Evolutionary conservation across 2,888 invertebrate species (phyloP).

Genomic region (Steinernema carpocapsae): DNA sequence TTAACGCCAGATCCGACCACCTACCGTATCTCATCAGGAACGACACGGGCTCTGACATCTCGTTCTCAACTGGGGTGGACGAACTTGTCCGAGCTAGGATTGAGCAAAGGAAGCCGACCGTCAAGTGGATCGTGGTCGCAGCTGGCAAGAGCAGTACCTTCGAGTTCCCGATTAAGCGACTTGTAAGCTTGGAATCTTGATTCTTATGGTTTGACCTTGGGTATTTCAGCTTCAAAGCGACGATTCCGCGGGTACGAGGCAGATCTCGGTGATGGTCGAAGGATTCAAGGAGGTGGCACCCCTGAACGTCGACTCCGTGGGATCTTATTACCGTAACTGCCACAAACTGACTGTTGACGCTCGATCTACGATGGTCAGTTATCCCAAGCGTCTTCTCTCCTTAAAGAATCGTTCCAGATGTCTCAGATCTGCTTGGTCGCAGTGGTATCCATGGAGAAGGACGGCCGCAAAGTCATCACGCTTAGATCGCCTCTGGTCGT

Average conservation of each 20-base stretch:
- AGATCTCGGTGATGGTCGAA: conserved; percentile 85
- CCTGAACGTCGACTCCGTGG: conserved; percentile 92
- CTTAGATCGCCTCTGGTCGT: conserved; percentile 87
- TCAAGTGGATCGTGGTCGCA: conserved; percentile 78
- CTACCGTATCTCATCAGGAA: conserved; percentile 92
- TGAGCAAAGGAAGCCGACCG: conserved; percentile 49
- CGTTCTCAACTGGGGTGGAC: conserved; percentile 79
- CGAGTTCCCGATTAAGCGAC: conserved; percentile 75
- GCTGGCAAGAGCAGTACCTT: conserved; percentile 83
- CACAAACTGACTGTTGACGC: background rate
- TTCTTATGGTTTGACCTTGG: background rate
- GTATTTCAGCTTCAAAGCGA: conserved; percentile 48
- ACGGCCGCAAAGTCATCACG: conserved; percentile 89
- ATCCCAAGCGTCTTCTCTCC: background rate
- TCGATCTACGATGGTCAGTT: conserved; percentile 1
- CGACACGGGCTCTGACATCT: conserved; percentile 84
- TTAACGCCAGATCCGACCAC: conserved; percentile 74
- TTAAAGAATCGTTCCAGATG: background rate
- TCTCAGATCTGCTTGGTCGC: conserved; percentile 76
- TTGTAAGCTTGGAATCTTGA: conserved; percentile 34
- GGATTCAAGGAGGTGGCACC: conserved; percentile 87
- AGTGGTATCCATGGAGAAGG: conserved; percentile 87
- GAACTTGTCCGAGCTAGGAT: conserved; percentile 38
- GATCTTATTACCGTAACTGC: conserved; percentile 79
- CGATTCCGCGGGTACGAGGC: conserved; percentile 70